phyloP scores from a whole-genome alignment of 2,113 vertebrate species.

The Atlantisia rogersi region DNA sequence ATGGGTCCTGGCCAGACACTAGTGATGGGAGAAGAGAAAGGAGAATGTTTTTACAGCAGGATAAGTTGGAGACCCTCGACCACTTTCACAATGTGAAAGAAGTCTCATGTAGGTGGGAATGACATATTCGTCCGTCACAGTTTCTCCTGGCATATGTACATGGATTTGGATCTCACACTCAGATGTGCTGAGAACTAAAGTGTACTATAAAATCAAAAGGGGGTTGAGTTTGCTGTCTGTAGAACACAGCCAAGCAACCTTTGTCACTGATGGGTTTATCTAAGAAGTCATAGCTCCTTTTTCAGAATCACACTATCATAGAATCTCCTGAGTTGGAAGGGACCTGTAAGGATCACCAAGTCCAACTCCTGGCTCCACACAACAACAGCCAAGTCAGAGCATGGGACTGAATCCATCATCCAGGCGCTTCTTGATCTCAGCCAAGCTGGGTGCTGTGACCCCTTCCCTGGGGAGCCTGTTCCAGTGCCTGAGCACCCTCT shows the following conservation, averaged over 20 bases:
- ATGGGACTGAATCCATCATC: no score
- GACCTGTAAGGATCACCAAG: no score
- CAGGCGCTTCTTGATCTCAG: no score
- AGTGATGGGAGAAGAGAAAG: rapidly evolving
- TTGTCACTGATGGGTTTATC: not conserved
- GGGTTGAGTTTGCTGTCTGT: not conserved
- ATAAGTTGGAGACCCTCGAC: not conserved
- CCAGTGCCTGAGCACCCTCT: no score
- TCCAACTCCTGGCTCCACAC: no score
- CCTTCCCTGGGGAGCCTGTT: no score
- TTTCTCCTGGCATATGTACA: not conserved
- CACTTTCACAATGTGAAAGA: not conserved
- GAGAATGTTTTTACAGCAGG: not conserved
- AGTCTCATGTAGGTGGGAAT: not conserved
- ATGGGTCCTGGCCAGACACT: not conserved
- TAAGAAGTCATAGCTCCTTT: not conserved
- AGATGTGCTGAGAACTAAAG: not conserved
- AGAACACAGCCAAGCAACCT: not conserved
- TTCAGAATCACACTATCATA: not conserved
- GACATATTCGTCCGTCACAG: not conserved
- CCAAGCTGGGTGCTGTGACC: no score
- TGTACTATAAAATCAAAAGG: not conserved
- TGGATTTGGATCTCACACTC: not conserved
- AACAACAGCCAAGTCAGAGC: no score
- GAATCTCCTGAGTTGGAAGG: no score